Percentiles rank a stretch among this genome's conserved stretches.
Conservation (phyloP, 2,888 invertebrate species). For the Eupithecia centaureata region DNA sequence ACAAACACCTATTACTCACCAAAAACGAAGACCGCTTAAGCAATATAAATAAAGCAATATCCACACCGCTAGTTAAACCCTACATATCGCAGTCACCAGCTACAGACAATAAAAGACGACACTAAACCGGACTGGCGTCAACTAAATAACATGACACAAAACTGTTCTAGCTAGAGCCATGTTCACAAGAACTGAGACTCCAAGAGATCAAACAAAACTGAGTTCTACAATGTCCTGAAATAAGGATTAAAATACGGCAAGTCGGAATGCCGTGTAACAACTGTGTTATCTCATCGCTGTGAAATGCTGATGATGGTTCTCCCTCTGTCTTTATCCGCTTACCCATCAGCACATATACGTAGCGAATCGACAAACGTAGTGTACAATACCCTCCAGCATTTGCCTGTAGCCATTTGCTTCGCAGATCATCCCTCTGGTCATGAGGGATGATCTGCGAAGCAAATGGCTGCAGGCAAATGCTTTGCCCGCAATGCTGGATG, state of each 20-base stretch:
- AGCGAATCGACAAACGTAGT: no score
- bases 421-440: no score
- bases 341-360: no score
- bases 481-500: no score
- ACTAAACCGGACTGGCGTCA: slow-evolving; percentile 32
- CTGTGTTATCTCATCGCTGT: neutral
- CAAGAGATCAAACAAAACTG: neutral
- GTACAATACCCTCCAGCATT: no score
- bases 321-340: neutral
- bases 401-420: no score
- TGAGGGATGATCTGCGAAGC: no score
- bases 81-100: slow-evolving; percentile 36
- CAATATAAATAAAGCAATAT: slow-evolving; percentile 34
- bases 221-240: neutral
- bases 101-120: slow-evolving; percentile 35
- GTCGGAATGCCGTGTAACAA: neutral
- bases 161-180: slow-evolving; percentile 11
- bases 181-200: slow-evolving; percentile 10
- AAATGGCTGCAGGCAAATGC: no score
- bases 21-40: slow-evolving; percentile 8
- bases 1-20: slow-evolving; percentile 19
- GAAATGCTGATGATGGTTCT: neutral
- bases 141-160: slow-evolving; percentile 31
- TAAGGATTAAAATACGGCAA: neutral
- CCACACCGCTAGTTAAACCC: slow-evolving; percentile 33